These are phyloP conservation scores for Mesochorus sp. DNA, from an alignment of 2,888 invertebrate species.

Conservation along the genomic window DNA sequence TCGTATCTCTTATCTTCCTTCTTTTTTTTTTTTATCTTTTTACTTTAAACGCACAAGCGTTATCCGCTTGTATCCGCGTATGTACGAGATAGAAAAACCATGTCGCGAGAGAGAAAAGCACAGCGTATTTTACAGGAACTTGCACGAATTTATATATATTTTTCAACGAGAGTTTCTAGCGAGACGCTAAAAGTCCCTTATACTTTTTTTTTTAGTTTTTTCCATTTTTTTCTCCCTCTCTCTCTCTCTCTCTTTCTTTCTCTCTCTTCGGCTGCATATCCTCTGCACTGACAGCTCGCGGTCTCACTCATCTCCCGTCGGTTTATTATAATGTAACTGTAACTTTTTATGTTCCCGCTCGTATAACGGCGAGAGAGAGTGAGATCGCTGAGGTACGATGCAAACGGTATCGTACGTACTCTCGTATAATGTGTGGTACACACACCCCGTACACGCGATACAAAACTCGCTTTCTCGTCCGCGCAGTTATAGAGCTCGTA, in stretches of 20 bases:
- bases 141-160: conserved; percentile 54
- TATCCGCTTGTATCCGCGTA: too few relatives aligned
- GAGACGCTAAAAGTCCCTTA: conserved; percentile 43
- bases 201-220: conserved; percentile 42
- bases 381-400: conserved; percentile 55
- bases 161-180: conserved; percentile 45
- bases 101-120: not conserved
- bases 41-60: conserved; percentile 42
- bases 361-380: conserved; percentile 72
- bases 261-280: not conserved
- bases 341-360: conserved; percentile 78
- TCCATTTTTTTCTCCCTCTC: conserved; percentile 15
- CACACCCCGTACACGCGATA: too few relatives aligned
- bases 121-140: conserved; percentile 8
- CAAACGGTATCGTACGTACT: conserved; percentile 1
- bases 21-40: conserved; percentile 39
- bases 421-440: not conserved
- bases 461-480: conserved; percentile 44
- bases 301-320: conserved; percentile 35
- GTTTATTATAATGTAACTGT: conserved; percentile 80
- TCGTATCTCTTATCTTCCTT: not conserved
- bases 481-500: conserved; percentile 23
- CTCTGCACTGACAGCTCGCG: conserved; percentile 11
- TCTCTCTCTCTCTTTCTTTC: conserved; percentile 8
- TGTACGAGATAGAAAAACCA: conserved; percentile 4